Evolutionary conservation across 2,888 invertebrate genomes (phyloP).

Genomic region (Pseudolycoriella hygida): DNA sequence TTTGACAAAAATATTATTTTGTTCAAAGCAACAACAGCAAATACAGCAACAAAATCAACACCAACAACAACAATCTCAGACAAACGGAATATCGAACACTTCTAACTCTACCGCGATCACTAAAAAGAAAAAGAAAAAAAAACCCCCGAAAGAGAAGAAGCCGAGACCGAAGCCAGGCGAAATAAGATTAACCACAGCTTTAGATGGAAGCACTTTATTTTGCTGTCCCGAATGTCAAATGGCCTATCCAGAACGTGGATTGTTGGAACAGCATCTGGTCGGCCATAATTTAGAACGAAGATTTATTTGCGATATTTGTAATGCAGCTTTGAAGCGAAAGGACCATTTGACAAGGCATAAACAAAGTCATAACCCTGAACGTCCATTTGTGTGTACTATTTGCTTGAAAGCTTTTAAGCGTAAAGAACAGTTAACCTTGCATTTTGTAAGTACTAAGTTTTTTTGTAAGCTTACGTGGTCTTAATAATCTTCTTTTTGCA

Average conservation of each 20-base stretch:
- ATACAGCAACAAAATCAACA: slow-evolving; percentile 14
- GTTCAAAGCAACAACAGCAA: slow-evolving; percentile 9
- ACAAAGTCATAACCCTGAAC: slow-evolving; percentile 74
- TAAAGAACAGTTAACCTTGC: slow-evolving; percentile 72
- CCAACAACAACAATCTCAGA: slow-evolving; percentile 24
- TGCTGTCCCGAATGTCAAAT: slow-evolving; percentile 81
- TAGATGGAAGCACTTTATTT: slow-evolving; percentile 67
- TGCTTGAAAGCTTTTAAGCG: slow-evolving; percentile 74
- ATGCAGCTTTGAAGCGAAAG: slow-evolving; percentile 71
- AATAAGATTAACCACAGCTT: slow-evolving; percentile 59
- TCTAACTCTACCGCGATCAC: neutral
- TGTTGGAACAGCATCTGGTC: slow-evolving; percentile 65
- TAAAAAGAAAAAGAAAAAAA: slow-evolving; percentile 6
- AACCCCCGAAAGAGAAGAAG: slow-evolving; percentile 43
- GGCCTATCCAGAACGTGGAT: slow-evolving; percentile 70
- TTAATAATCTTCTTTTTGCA: too few relatives aligned
- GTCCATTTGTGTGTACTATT: slow-evolving; percentile 73
- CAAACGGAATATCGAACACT: slow-evolving; percentile 14
- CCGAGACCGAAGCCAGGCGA: slow-evolving; percentile 67
- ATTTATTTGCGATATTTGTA: slow-evolving; percentile 79
- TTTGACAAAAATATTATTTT: too few relatives aligned
- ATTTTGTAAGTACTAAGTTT: slow-evolving; percentile 41
- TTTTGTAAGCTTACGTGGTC: too few relatives aligned
- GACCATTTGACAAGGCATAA: slow-evolving; percentile 77
- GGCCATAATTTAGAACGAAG: slow-evolving; percentile 70